A percentile compares a stretch with the other conserved stretches of the same genome.
These are phyloP conservation scores for Tiaroga cobitis DNA, from an alignment of 2,797 vertebrate genomes.

Conservation along the genomic window DNA sequence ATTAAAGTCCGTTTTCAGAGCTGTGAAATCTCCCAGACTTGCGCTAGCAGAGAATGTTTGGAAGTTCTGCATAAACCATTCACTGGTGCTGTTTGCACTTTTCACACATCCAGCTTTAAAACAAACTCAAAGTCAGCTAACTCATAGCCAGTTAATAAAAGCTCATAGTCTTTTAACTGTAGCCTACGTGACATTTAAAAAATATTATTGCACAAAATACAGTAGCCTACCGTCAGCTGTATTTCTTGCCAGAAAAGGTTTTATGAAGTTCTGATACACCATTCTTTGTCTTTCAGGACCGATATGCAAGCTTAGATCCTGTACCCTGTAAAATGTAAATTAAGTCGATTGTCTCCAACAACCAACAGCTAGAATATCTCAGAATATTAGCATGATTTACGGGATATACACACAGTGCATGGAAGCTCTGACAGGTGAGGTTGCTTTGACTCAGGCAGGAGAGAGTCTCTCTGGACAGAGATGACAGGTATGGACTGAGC, in stretches of 20 bases:
- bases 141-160: neutral
- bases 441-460: constrained; percentile 39
- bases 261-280: constrained; percentile 49
- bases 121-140: neutral
- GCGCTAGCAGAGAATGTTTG: constrained; percentile 12
- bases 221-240: constrained; percentile 27
- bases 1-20: constrained; percentile 38
- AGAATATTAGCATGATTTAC: neutral
- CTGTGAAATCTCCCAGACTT: constrained; percentile 6
- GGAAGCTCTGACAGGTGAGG: constrained; percentile 51
- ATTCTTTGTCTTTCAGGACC: neutral
- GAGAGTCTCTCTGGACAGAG: constrained; percentile 35
- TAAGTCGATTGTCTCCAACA: neutral
- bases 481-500: constrained; percentile 32
- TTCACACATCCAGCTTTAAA: constrained; percentile 31
- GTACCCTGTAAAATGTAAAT: constrained; percentile 34
- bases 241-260: constrained; percentile 44
- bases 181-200: neutral
- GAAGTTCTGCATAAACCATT: constrained; percentile 49
- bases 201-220: neutral
- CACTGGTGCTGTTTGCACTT: neutral
- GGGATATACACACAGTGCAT: constrained; percentile 49
- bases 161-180: neutral
- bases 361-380: neutral
- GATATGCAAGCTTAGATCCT: neutral